Base-by-base conservation (phyloP, 2,888 invertebrate species). In the Dynastes grantii region DNA sequence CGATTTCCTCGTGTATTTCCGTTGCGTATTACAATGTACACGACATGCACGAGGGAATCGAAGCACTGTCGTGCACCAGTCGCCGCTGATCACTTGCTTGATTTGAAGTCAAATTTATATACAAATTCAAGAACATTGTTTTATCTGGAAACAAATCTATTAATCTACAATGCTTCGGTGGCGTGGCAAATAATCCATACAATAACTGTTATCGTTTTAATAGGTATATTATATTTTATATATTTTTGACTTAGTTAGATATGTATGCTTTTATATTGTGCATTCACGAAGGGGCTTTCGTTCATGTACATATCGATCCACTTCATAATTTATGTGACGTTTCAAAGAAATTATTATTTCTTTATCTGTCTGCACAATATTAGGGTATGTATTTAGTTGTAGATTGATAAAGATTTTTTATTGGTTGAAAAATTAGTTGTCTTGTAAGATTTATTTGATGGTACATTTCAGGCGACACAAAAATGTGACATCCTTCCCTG, bases 361-460 rank as follows among this genome's bases (percentile, higher is more conserved):
- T 77, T 77, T 77, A 77, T 77, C 77, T 71, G 70, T 67, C 81
- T 80, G 78, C 80, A 81, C 81, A 81, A 79, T 79, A 81, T 82
- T 79, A 78, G 81, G 83, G 83, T 84, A 84, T 83, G 83, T 83
- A 84, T 84, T 83, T 83, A 82, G 83, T 71, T 80, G 81, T 83
- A 83, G 83, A 78, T 78, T 65, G 68, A 81, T 77, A 77, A 77
- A 77, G 77, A 77, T 73, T 22, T 37, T 61, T 45, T 40, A 13
- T 73, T 40, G 29, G 13, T 73, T 40, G 58, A 61, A 22, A 61
- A 61, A 16, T 67, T 22, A 27, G 71, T 45, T 37, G 55, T 11
- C n/a, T 53, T n/a, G 11, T 76, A 2, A 22, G 2, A 68, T 51
- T 73, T 6, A 45, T 64, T 37, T 73, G 63, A 58, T n/a, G 32